Evolutionary conservation across 92 coral and sea anemone species (phyloP), one percentile per base, ranked within the genome.

Genomic region (Epizoanthus illoricatus): DNA sequence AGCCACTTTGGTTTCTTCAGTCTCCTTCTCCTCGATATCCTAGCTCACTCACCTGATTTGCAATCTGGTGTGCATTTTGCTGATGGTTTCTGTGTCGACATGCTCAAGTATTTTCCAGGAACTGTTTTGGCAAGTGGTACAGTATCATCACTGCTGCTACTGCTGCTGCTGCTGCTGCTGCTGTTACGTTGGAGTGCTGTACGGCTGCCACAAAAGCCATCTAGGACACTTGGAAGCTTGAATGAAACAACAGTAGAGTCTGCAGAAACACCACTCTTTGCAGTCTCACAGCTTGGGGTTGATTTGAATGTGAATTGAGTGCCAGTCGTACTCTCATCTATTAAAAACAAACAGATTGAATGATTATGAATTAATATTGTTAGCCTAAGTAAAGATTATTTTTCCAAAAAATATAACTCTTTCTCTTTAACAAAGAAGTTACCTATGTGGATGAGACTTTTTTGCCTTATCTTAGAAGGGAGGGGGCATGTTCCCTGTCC

Each of bases 121-220:
- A 67, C 66, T 73, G 86, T 71, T 39, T 56, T 68, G 65, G 81
- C 89, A 54, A 92, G 75, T 8, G 94, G 91, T 36, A 87, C 85
- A 7, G 94, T 86, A 84, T 91, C 93, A 11, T 94, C 87, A 64
- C 93, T 97, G 60, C 93, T 97, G 55, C 98, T 87, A 75, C 97
- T 91, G 79, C 97, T 93, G 83, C 98, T 92, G 39, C 93, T 88
- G 49, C 83, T 88, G 24, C 84, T 86, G 60, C 80, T 67, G 19
- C 85, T 78, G 21, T 82, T 80, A 3, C 86, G 81, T 64, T 65
- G 76, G 54, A 65, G 65, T 1, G 65, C 42, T 5, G 75, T 16
- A 15, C 67, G 76, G 23, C 59, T 84, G 43, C 84, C 72, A 39
- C 80, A 84, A 66, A 49, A 49, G 56, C 84, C 85, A 69, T 90